Evolutionary conservation across 2,797 vertebrate genomes (phyloP), one percentile per base, ranked within the genome.

Genomic region (Paguma larvata): DNA sequence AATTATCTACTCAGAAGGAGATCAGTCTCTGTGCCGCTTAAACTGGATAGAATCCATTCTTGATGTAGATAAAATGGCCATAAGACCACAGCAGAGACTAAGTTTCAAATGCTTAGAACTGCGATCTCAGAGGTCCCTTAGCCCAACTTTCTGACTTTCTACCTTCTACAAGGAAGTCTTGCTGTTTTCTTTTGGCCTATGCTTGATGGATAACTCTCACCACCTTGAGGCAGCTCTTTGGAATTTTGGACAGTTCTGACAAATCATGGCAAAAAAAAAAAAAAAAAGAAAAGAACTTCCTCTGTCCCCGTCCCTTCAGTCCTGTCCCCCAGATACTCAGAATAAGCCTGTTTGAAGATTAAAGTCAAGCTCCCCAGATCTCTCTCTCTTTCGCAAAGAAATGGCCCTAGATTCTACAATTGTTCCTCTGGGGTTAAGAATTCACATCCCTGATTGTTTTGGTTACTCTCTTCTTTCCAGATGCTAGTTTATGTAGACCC

Each of bases 61-160:
- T 85, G 41, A 75, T 85, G 73, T 48, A 89, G 75, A 91, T 89
- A 86, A 94, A 91, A 70, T 44, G 18, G 6, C 82, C 89, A 70
- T 78, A 79, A 95, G 46, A 96, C 5, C 91, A 88, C 56, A 82
- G 53, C 78, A 82, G 68, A 68, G 8, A 73, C 44, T 68, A 62
- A 15, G 25, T 86, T 92, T 96, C 56, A 92, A 79, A 59, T 41
- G 5, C 82, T 96, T 72, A 90, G 32, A 91, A 89, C 18, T 94
- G 70, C 56, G 46, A 21, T 89, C 51, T 88, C 77, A 84, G 90
- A 93, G 16, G 72, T 68, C 13, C 87, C 51, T 41, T 79, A 72
- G 77, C 72, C 34, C 72, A 72, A 27, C 7, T 16, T 73, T n/a
- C n/a, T n/a, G n/a, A n/a, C n/a, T n/a, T n/a, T n/a, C n/a, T n/a